Evolutionary conservation across 2,888 invertebrate genomes (phyloP).

Genomic region (Ichneumon xanthorius): DNA sequence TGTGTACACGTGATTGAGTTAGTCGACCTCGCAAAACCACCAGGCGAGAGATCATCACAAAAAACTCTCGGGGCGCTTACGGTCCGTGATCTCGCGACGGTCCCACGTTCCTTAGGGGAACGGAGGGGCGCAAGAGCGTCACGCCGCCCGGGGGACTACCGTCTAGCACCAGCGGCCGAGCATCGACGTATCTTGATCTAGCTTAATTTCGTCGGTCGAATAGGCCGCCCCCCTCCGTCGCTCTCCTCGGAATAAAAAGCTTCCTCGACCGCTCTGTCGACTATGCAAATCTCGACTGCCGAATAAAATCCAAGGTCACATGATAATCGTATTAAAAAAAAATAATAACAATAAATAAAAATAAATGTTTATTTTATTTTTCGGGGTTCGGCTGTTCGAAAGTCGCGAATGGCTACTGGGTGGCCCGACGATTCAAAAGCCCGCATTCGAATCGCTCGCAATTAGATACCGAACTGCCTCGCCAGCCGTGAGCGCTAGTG

Average conservation of each 20-base stretch:
- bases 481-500: slow-evolving; percentile 4
- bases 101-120: slow-evolving; percentile 31
- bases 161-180: slow-evolving; percentile 5
- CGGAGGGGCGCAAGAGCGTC: slow-evolving; percentile 6
- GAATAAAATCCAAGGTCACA: slow-evolving; percentile 15
- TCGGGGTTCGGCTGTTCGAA: neutral
- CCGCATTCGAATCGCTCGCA: slow-evolving; percentile 37
- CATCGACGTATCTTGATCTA: slow-evolving; percentile 40
- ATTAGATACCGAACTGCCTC: slow-evolving; percentile 20
- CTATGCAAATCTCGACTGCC: slow-evolving; percentile 39
- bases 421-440: slow-evolving; percentile 7
- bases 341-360: neutral
- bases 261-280: slow-evolving; percentile 1
- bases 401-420: neutral
- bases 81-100: slow-evolving; percentile 33
- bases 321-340: neutral
- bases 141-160: slow-evolving; percentile 33
- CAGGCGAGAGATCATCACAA: slow-evolving; percentile 47
- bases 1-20: slow-evolving; percentile 65
- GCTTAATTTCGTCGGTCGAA: slow-evolving; percentile 37
- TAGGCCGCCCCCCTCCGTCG: neutral
- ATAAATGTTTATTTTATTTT: slow-evolving; percentile 3
- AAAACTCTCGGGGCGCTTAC: slow-evolving; percentile 41
- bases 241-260: neutral
- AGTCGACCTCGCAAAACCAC: slow-evolving; percentile 66